phyloP scores from a whole-genome alignment of 2,888 invertebrate species.

The Drosophila infuscata region DNA sequence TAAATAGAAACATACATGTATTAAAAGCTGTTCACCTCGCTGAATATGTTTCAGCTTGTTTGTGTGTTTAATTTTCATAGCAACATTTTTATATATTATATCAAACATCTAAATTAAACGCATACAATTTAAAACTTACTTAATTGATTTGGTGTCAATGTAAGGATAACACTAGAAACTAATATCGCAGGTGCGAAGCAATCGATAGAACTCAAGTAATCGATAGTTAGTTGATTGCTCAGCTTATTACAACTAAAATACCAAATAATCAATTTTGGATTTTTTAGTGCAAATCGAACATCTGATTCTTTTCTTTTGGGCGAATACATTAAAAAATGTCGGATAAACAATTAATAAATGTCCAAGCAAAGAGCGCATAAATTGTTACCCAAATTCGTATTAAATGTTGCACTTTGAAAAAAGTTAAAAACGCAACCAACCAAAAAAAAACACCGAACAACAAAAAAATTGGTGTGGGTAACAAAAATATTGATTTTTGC shows the following conservation, averaged over 20 bases:
- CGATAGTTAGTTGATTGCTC: neutral
- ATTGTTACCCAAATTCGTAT: neutral
- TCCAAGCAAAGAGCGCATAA: conserved; percentile 20
- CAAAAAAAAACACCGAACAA: neutral
- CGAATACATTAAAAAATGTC: conserved; percentile 55
- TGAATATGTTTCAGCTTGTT: neutral
- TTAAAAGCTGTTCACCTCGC: neutral
- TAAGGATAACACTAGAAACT: neutral
- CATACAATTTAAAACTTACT: neutral
- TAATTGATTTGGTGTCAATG: neutral
- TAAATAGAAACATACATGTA: neutral
- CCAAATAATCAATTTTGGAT: conserved; percentile 23
- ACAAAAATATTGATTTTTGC: conserved; percentile 40
- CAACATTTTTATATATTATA: neutral
- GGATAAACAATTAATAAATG: conserved; percentile 54
- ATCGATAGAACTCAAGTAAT: neutral
- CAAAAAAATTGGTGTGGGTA: conserved; percentile 25
- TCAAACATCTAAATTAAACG: neutral
- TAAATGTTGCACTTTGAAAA: conserved; percentile 14
- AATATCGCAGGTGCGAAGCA: neutral
- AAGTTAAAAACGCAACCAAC: neutral
- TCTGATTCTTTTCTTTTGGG: conserved; percentile 39
- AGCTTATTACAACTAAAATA: conserved; percentile 4
- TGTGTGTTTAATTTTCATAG: neutral
- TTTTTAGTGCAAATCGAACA: conserved; percentile 30